Percentiles rank a stretch among this genome's conserved stretches.
phyloP scores from a whole-genome alignment of 2,888 invertebrate species.

The Polydrusus cervinus region DNA sequence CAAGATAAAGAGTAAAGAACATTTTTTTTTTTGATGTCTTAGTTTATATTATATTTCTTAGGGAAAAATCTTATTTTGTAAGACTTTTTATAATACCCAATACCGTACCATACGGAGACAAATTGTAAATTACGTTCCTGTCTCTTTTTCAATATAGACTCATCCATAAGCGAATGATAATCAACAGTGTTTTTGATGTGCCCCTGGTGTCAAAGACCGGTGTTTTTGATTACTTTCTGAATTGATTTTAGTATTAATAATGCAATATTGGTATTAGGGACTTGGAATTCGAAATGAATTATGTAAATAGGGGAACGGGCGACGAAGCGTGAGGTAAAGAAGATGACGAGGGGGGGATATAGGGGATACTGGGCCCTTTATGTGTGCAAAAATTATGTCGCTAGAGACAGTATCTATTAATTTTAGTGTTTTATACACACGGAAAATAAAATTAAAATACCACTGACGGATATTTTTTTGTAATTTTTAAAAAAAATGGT shows the following conservation, averaged over 20 bases:
- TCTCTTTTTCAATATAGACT: neutral
- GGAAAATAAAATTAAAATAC: too few relatives aligned
- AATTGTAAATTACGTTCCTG: neutral
- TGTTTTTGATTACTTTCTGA: conserved; percentile 18
- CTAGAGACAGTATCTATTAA: too few relatives aligned
- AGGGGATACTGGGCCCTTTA: neutral
- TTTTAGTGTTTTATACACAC: too few relatives aligned
- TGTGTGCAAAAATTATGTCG: neutral
- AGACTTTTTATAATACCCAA: too few relatives aligned
- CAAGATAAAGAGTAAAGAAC: too few relatives aligned
- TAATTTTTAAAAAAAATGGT: too few relatives aligned
- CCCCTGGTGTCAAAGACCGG: conserved; percentile 9
- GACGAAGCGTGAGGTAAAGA: neutral
- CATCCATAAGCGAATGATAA: conserved; percentile 5
- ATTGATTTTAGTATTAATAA: conserved; percentile 17
- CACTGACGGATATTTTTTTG: too few relatives aligned
- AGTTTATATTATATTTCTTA: too few relatives aligned
- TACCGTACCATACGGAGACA: too few relatives aligned
- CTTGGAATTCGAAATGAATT: neutral
- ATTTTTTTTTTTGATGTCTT: too few relatives aligned
- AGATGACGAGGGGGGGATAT: neutral
- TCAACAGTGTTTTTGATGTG: conserved; percentile 16
- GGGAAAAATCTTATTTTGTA: too few relatives aligned
- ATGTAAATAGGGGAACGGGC: neutral
- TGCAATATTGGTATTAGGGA: conserved; percentile 10